These are phyloP conservation scores for Siderastrea siderea DNA, from an alignment of 92 coral and sea anemone genomes.

Conservation along the genomic window DNA sequence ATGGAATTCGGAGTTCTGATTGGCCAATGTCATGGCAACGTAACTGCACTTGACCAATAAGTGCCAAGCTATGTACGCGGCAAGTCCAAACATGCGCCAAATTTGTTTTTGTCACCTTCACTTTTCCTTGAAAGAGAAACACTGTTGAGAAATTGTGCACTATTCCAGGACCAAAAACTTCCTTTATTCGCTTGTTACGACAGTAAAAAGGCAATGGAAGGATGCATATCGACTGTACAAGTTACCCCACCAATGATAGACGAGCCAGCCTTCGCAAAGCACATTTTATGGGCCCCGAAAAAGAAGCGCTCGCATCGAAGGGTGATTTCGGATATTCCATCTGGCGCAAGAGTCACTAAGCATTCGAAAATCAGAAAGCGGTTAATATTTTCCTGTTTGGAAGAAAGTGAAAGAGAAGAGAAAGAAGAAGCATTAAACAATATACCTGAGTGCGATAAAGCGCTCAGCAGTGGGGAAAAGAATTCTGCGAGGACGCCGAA, in stretches of 20 bases:
- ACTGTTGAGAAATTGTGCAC: neutral
- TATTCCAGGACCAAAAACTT: neutral
- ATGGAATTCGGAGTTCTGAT: neutral
- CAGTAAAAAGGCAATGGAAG: slow-evolving; percentile 24
- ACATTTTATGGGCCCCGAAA: slow-evolving; percentile 79
- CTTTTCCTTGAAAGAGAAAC: neutral
- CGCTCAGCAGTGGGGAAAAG: slow-evolving; percentile 1
- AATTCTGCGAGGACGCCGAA: slow-evolving; percentile 38
- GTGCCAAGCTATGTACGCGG: neutral
- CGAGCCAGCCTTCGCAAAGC: slow-evolving; percentile 49
- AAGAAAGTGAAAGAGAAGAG: slow-evolving; percentile 53
- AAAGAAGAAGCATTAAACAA: slow-evolving; percentile 29
- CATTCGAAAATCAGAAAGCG: slow-evolving; percentile 81
- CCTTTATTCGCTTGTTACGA: neutral
- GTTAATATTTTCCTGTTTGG: slow-evolving; percentile 61
- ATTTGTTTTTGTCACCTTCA: slow-evolving; percentile 3
- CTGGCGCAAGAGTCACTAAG: slow-evolving; percentile 57
- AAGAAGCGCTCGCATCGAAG: slow-evolving; percentile 77
- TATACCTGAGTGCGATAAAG: slow-evolving; percentile 2
- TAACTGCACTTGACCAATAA: slow-evolving; percentile 33
- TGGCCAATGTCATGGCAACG: slow-evolving; percentile 27
- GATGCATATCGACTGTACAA: slow-evolving; percentile 51
- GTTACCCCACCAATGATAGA: slow-evolving; percentile 70
- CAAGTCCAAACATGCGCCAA: slow-evolving; percentile 49
- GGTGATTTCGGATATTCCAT: slow-evolving; percentile 30